Percentiles rank a stretch among this genome's conserved stretches.
Evolutionary conservation across 2,888 invertebrate genomes (phyloP).

Genomic region (Tetragnatha montana): DNA sequence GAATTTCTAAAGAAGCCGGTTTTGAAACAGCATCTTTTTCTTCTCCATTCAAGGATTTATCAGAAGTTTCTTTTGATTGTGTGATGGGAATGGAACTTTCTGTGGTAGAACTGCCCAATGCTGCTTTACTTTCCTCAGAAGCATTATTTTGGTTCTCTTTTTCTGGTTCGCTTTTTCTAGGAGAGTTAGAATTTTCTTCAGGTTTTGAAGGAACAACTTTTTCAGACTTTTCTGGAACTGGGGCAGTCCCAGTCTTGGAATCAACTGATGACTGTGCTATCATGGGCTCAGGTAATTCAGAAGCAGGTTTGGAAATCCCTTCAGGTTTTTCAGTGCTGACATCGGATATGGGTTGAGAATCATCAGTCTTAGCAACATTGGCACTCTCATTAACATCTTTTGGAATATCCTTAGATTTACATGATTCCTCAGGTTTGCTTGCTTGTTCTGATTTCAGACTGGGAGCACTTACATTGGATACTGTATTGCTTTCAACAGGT

Average conservation of each 20-base stretch:
- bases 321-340: conserved; percentile 4
- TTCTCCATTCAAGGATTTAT: conserved; percentile 37
- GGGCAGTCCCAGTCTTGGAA: not conserved
- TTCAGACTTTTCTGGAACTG: not conserved
- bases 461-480: not conserved
- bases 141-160: not conserved
- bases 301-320: not conserved
- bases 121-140: conserved; percentile 10
- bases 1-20: conserved; percentile 13
- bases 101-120: not conserved
- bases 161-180: conserved; percentile 13
- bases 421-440: not conserved
- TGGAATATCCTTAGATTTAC: not conserved
- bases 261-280: conserved; percentile 22
- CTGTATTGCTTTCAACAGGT: not conserved
- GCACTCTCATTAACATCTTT: conserved; percentile 10
- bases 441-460: not conserved
- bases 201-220: conserved; percentile 3
- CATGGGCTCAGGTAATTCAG: conserved; percentile 8
- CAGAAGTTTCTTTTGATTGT: conserved; percentile 37
- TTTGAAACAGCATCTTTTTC: conserved; percentile 30
- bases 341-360: not conserved
- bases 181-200: not conserved
- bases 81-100: not conserved
- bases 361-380: not conserved